Percentiles rank a stretch among this genome's conserved stretches.
Conservation (phyloP, 2,113 vertebrate genomes). For the western clawed frog (Xenopus tropicalis) region UCB_Xtro_10.0 CM004446.2:143474501-143475000, state of each 20-base stretch:
- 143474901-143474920: too few species aligned
- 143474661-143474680: not conserved
- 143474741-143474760: not conserved
- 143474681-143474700: not conserved
- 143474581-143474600: not conserved
- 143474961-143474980: too few species aligned
- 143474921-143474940: too few species aligned
- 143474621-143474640: not conserved
- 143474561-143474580: constrained; percentile 1
- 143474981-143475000: too few species aligned
- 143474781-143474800: not conserved
- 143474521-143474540: not conserved
- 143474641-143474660: constrained; percentile 1
- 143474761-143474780: not conserved
- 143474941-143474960: too few species aligned
- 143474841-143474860: not conserved
- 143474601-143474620: not conserved
- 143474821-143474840: not conserved
- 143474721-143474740: not conserved
- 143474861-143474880: not conserved
- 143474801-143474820: not conserved
- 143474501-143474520: not conserved
- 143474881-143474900: not conserved
- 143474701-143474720: not conserved
- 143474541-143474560: constrained; percentile 11